Base-by-base conservation (phyloP, 2,797 vertebrate genomes). In the Myotis pilosus region DNA sequence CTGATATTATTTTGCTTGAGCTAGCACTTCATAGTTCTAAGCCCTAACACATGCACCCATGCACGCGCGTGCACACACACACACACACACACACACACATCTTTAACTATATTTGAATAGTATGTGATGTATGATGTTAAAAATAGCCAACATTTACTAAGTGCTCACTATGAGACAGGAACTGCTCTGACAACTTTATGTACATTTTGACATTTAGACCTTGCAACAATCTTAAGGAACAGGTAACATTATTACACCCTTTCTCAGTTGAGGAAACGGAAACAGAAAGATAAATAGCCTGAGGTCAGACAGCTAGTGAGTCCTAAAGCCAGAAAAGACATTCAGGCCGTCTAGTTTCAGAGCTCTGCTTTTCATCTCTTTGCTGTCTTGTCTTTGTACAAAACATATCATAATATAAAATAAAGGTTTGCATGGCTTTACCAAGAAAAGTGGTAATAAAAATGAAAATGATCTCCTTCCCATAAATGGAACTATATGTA, bases 1-100 rank as follows among this genome's bases (percentile, higher is more conserved):
- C 85, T 93, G 78, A 66, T 93, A 93, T 72, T 96, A 92, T 95
- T 95, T 93, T 92, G 44, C 36, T 68, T 94, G 60, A 89, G 82
- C 74, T 62, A 93, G 80, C 9, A 55, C 38, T 94, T 80, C n/a
- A 49, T 49, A 90, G n/a, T 85, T 69, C 53, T 92, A 92, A 96
- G 51, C 13, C 25, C 20, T 71, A 84, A 84, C 12, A 71, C 11
- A 33, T 28, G 57, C 25, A 60, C 57, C 57, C 57, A 51, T 44
- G 41, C 5, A 16, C 4, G 5, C 5, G 25, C 4, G 1, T 25
- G 13, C 57, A 60, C 19, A 66, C 6, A 28, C 33, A 69, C 16
- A 72, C 11, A 30, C 8, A 12, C 17, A 44, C 33, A 94, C 36
- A 66, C 30, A 86, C 36, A 51, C 33, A 94, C 30, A 66, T 25